Base-by-base conservation (phyloP, 2,888 invertebrate genomes). In the Metacarcinus magister region DNA sequence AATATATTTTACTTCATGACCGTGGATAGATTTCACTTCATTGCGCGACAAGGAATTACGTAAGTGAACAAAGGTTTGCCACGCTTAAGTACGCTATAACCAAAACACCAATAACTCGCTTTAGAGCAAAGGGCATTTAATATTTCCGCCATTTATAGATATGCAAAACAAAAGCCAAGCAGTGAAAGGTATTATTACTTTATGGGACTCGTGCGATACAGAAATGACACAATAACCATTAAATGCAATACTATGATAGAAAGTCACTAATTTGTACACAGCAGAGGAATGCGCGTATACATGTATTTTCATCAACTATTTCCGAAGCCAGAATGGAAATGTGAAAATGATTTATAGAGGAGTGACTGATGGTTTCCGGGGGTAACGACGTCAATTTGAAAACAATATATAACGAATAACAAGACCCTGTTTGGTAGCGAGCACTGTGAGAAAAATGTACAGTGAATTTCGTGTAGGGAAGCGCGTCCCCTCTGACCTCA, bases 361-460 rank as follows among this genome's bases (percentile, higher is more conserved):
- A 39, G 39, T 87, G 87, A 87, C 87, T 32, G 39, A 87, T 87
- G 87, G 87, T 39, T 87, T 39, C 39, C 13, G 67, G 87, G 87
- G 39, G 39, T 39, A 87, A 39, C 87, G 16, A 87, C 39, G 32
- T 87, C 16, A 87, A 87, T 87, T 39, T 87, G 39, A 16, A 87
- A 87, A 87, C 87, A 39, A 87, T 87, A 39, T 39, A 39, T 32
- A 87, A 87, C 87, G 87, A 87, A 39, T 87, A 87, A 87, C 87
- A 32, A 13, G 87, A 32, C 39, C 87, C 39, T 39, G 32, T 87
- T 87, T 87, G 32, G 3, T 32, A 87, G 16, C 87, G 87, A 39
- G 19, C 39, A 87, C 2, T 87, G 39, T 13, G 87, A 39, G 87
- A 87, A 39, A 87, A 87, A 87, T 39, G n/a, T 87, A 87, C 39